phyloP scores from a whole-genome alignment of 2,113 vertebrate species.

The Syngnathus floridae region DNA sequence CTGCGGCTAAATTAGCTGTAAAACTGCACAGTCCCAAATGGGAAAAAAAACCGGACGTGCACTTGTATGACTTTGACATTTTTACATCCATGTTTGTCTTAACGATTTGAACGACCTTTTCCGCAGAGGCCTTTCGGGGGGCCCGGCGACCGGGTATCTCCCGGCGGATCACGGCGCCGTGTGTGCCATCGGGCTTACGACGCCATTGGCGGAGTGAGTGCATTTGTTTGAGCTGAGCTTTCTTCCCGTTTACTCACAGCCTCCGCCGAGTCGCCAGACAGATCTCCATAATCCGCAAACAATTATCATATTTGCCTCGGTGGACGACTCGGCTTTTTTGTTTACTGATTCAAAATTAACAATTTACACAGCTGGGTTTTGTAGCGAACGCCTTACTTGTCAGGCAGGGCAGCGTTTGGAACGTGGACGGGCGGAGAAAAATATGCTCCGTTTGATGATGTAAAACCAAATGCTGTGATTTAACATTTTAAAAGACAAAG shows the following conservation, averaged over 20 bases:
- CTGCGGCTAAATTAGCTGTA: too few relatives aligned
- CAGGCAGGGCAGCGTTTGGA: slow-evolving; percentile 49
- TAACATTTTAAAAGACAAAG: neutral
- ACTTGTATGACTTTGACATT: slow-evolving; percentile 4
- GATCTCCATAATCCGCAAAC: slow-evolving; percentile 71
- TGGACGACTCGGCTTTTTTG: slow-evolving; percentile 61
- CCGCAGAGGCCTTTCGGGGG: slow-evolving; percentile 33
- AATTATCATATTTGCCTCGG: slow-evolving; percentile 71
- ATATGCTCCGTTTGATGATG: neutral
- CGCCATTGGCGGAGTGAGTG: slow-evolving; percentile 49
- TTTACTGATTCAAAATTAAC: slow-evolving; percentile 68
- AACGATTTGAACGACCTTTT: slow-evolving; percentile 33
- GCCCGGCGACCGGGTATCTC: slow-evolving; percentile 23
- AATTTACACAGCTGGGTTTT: slow-evolving; percentile 68
- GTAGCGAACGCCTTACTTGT: slow-evolving; percentile 58
- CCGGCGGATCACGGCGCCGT: slow-evolving; percentile 30
- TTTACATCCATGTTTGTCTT: slow-evolving; percentile 33
- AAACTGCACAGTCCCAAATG: too few relatives aligned
- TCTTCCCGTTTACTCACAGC: slow-evolving; percentile 66
- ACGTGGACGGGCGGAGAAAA: slow-evolving; percentile 8
- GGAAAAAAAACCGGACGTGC: neutral
- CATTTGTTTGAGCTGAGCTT: slow-evolving; percentile 68
- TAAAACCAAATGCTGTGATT: neutral
- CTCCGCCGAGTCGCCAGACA: slow-evolving; percentile 57
- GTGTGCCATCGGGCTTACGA: slow-evolving; percentile 34